Percentiles rank a stretch among this genome's conserved stretches.
Evolutionary conservation across 2,888 invertebrate species (phyloP).

Genomic region (Pyralis farinalis): DNA sequence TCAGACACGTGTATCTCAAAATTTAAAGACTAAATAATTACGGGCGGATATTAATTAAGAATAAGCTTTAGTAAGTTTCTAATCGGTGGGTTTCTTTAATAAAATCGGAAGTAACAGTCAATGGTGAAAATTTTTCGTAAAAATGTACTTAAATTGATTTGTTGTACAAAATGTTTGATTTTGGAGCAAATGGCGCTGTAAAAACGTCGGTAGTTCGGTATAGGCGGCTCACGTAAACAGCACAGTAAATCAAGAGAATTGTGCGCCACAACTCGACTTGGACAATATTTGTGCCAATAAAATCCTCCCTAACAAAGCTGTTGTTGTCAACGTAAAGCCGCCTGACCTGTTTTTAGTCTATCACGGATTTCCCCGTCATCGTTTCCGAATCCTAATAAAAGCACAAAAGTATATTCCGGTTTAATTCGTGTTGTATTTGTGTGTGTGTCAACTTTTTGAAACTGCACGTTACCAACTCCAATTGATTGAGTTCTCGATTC

Average conservation of each 20-base stretch:
- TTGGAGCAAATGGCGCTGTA: conserved; percentile 59
- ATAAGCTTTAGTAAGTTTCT: no score
- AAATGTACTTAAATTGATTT: conserved; percentile 59
- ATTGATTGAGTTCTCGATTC: no score
- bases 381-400: conserved; percentile 36
- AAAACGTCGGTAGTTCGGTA: conserved; percentile 60
- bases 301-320: conserved; percentile 74
- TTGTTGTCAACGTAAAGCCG: conserved; percentile 72
- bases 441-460: background rate
- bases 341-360: conserved; percentile 67
- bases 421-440: background rate
- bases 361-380: conserved; percentile 50
- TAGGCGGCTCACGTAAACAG: conserved; percentile 71
- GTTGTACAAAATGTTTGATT: conserved; percentile 59
- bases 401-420: conserved; percentile 3
- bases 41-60: no score
- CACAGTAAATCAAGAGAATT: conserved; percentile 72
- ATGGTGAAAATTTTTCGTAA: conserved; percentile 46
- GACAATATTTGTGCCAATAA: conserved; percentile 79
- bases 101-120: conserved; percentile 1
- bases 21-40: no score
- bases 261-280: conserved; percentile 65
- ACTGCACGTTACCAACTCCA: no score
- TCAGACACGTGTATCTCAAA: no score
- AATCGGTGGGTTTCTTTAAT: no score